Evolutionary conservation across 2,888 invertebrate genomes (phyloP).

Genomic region (Andrena bucephala): DNA sequence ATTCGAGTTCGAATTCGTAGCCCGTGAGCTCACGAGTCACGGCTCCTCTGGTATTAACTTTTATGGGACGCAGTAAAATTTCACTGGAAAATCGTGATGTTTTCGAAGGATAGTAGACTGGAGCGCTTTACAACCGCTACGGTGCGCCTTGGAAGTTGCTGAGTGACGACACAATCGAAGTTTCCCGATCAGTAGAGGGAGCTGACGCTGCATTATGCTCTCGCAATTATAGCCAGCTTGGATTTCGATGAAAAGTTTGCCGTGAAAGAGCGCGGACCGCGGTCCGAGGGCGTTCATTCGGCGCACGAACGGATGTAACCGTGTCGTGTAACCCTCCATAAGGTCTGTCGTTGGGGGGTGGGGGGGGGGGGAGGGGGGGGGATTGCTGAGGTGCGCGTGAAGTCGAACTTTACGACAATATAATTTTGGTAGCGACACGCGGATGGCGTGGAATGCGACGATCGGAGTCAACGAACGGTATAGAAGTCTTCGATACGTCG

Average conservation of each 20-base stretch:
- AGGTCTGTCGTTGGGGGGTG: slow-evolving; percentile 34
- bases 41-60: too few species aligned
- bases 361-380: slow-evolving; percentile 17
- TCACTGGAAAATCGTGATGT: too few species aligned
- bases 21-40: too few species aligned
- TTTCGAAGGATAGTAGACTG: too few species aligned
- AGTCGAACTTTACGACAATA: slow-evolving; percentile 70
- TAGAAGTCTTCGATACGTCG: slow-evolving; percentile 75
- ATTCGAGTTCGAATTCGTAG: too few species aligned
- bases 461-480: slow-evolving; percentile 75
- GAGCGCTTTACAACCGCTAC: neutral
- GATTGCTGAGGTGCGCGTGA: slow-evolving; percentile 42
- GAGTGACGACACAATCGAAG: slow-evolving; percentile 13
- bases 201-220: neutral
- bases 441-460: slow-evolving; percentile 70
- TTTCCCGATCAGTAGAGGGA: slow-evolving; percentile 8
- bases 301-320: slow-evolving; percentile 23
- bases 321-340: slow-evolving; percentile 34
- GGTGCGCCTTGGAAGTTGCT: neutral
- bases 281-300: slow-evolving; percentile 33
- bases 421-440: slow-evolving; percentile 74
- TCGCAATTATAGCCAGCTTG: neutral
- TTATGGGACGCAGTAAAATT: too few species aligned
- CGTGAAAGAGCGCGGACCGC: slow-evolving; percentile 5
- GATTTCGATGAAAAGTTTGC: neutral